Evolutionary conservation across 2,113 vertebrate genomes (phyloP), one percentile per base, ranked within the genome.

Genomic region (Actenoides hombroni): DNA sequence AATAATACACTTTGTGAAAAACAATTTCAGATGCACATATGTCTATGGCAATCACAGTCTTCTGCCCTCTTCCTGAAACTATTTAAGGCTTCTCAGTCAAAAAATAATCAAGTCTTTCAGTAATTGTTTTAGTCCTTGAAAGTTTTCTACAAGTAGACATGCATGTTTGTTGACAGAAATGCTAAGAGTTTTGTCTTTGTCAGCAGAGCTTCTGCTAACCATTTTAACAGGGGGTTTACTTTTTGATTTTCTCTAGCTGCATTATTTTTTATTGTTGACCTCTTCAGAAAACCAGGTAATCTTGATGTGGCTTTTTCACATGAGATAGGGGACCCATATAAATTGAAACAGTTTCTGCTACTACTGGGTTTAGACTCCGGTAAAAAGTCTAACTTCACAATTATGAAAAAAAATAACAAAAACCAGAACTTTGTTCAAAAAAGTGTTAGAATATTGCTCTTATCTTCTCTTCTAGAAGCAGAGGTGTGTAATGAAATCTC

Each of bases 31-130:
- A 37, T 64, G 18, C 33, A 28, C 10, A 5, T 23, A 2, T 4
- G 0, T 40, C 16, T 59, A 7, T 37, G 42, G 18, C 44, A 83
- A 1, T 81, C 16, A 16, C 4, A 54, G 10, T 39, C 35, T 77
- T 60, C 25, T 42, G 18, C 26, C 13, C 24, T 77, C 13, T 87
- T 8, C 35, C 17, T 0, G 0, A 35, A 51, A 28, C 28, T 44
- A 60, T 39, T 56, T 49, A 29, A 51, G 11, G 13, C 13, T 54
- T 17, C 11, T 60, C 2, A 16, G 44, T 29, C 18, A 40, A 65
- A 78, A 84, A 35, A 15, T 44, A 25, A 70, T 0, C 4, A 29
- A 23, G 15, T 56, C 28, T 18, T 73, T 46, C 31, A 17, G 20
- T 35, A 24, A 39, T 49, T 68, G 24, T 44, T 11, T 33, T 56